These are phyloP conservation scores for Larimichthys crocea DNA, from an alignment of 2,113 vertebrate genomes.

Conservation along the genomic window DNA sequence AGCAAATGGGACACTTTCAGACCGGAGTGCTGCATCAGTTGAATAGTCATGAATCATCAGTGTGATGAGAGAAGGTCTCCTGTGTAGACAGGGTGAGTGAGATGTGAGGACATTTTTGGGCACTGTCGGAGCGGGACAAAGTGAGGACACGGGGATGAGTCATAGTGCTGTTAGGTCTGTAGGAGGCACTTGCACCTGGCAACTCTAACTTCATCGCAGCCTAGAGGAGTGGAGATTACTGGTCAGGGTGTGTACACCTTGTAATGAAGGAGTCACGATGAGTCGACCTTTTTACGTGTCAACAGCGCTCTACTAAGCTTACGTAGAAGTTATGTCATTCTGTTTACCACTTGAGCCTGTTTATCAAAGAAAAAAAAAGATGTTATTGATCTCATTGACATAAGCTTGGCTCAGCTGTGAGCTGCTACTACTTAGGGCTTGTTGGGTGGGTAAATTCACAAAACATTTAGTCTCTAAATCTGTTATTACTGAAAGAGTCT, in stretches of 20 bases:
- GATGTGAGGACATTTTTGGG: conserved; percentile 45
- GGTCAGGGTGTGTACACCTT: conserved; percentile 2
- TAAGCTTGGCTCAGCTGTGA: not conserved
- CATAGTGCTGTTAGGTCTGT: conserved; percentile 33
- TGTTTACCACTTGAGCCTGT: not conserved
- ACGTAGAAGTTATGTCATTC: not conserved
- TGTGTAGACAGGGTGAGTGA: conserved; percentile 20
- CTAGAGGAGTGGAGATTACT: conserved; percentile 10
- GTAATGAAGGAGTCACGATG: not conserved
- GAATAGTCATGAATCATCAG: conserved; percentile 55
- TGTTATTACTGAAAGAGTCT: conserved; percentile 56
- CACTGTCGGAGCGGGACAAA: conserved; percentile 40
- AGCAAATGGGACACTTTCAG: conserved; percentile 48
- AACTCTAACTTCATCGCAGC: conserved; percentile 31
- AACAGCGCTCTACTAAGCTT: not conserved
- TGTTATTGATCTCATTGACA: conserved; percentile 11
- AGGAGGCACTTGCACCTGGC: conserved; percentile 15
- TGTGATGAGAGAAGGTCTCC: conserved; percentile 27
- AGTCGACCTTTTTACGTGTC: conserved; percentile 33
- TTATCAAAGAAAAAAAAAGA: not conserved
- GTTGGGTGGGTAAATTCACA: conserved; percentile 26
- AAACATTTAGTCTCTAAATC: conserved; percentile 49
- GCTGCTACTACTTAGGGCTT: conserved; percentile 3
- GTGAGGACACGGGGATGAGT: conserved; percentile 59
- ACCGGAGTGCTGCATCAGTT: conserved; percentile 30